Evolutionary conservation across 2,888 invertebrate genomes (phyloP).

Genomic region (Heliconius sara): DNA sequence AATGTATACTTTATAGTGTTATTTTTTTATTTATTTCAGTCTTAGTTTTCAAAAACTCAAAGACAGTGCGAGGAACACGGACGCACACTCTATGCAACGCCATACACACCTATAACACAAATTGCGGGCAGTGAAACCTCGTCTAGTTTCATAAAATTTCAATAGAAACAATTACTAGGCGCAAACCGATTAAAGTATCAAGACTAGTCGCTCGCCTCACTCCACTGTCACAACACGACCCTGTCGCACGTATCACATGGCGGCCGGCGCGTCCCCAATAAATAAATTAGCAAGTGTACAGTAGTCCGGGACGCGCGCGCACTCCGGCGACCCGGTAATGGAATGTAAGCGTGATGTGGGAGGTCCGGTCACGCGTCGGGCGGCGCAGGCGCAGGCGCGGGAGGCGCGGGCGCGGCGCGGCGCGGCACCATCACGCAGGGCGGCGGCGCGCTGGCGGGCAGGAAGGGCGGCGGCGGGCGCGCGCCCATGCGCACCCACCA

Average conservation of each 20-base stretch:
- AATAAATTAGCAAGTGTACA: constrained; percentile 82
- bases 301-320: constrained; percentile 73
- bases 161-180: constrained; percentile 67
- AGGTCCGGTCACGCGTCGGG: constrained; percentile 61
- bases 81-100: constrained; percentile 59
- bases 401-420: constrained; percentile 62
- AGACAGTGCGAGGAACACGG: constrained; percentile 75
- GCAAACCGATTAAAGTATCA: constrained; percentile 66
- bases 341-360: constrained; percentile 82
- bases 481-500: constrained; percentile 82
- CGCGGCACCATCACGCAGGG: constrained; percentile 68
- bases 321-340: constrained; percentile 74
- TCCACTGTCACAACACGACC: constrained; percentile 54
- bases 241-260: constrained; percentile 62
- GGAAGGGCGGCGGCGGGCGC: constrained; percentile 63
- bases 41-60: constrained; percentile 82
- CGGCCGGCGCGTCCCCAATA: constrained; percentile 68
- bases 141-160: constrained; percentile 60
- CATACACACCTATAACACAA: constrained; percentile 60
- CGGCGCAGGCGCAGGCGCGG: constrained; percentile 62
- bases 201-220: constrained; percentile 60
- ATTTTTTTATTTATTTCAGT: constrained; percentile 82
- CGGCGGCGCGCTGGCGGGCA: constrained; percentile 63
- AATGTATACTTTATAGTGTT: constrained; percentile 81
- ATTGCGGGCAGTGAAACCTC: constrained; percentile 64